Evolutionary conservation across 1,140 invertebrate species (phyloP).

Genomic region (Rhagoletis pomonella): DNA sequence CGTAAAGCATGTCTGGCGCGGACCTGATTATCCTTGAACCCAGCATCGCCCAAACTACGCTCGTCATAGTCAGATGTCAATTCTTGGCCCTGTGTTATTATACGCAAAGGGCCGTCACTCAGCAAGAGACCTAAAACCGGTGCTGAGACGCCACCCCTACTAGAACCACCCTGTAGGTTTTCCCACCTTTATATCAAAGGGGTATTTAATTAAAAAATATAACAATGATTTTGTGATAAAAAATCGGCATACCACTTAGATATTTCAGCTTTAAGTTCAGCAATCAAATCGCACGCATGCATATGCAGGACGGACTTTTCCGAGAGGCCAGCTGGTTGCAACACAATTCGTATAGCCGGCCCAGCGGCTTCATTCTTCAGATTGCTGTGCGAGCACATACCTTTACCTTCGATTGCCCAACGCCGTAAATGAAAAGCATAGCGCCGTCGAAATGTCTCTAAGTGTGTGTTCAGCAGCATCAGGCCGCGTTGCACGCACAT

Average conservation of each 20-base stretch:
- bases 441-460: conserved; percentile 91
- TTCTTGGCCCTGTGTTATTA: conserved; percentile 96
- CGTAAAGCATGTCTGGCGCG: not conserved
- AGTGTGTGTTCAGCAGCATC: conserved; percentile 90
- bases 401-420: conserved; percentile 88
- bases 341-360: conserved; percentile 82
- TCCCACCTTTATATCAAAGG: conserved; percentile 64
- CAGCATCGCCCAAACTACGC: conserved; percentile 90
- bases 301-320: conserved; percentile 86
- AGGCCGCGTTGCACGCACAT: conserved; percentile 92
- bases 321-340: conserved; percentile 90
- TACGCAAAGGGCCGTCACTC: conserved; percentile 89
- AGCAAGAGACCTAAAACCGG: conserved; percentile 78
- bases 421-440: conserved; percentile 90
- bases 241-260: conserved; percentile 81
- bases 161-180: conserved; percentile 64
- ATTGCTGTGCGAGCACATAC: conserved; percentile 83
- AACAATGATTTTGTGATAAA: not conserved
- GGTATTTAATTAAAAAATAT: conserved; percentile 2
- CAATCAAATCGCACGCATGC: conserved; percentile 88
- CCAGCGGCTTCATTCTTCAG: conserved; percentile 76
- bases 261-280: conserved; percentile 93
- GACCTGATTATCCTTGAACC: conserved; percentile 89
- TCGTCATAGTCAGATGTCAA: conserved; percentile 95
- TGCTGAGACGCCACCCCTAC: conserved; percentile 63